These are phyloP conservation scores for Horisme vitalbata DNA, from an alignment of 2,888 invertebrate species.

Conservation along the genomic window DNA sequence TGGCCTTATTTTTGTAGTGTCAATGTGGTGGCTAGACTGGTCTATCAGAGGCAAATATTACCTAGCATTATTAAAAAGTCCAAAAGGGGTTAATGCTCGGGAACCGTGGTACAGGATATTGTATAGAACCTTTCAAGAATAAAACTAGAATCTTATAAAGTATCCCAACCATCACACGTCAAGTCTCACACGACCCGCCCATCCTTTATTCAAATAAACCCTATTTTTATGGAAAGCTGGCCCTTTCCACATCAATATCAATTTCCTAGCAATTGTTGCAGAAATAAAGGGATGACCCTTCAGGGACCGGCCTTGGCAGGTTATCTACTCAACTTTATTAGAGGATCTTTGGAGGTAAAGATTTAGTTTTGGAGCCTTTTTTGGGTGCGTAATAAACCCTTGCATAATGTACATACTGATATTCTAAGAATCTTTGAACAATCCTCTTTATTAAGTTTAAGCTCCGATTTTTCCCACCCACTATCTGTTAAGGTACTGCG, in stretches of 20 bases:
- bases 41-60: too few relatives aligned
- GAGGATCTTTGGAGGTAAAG: slow-evolving; percentile 60
- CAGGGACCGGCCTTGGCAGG: slow-evolving; percentile 64
- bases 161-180: slow-evolving; percentile 65
- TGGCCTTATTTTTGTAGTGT: too few relatives aligned
- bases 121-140: slow-evolving; percentile 42
- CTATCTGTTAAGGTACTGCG: too few relatives aligned
- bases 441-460: too few relatives aligned
- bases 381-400: slow-evolving; percentile 18
- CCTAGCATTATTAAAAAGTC: too few relatives aligned
- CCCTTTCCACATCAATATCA: slow-evolving; percentile 83
- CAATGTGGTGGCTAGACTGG: too few relatives aligned
- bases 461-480: too few relatives aligned
- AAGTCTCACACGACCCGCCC: slow-evolving; percentile 63
- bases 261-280: slow-evolving; percentile 81
- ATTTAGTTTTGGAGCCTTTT: slow-evolving; percentile 36
- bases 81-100: too few relatives aligned
- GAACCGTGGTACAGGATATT: slow-evolving; percentile 62
- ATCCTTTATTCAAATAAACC: slow-evolving; percentile 84
- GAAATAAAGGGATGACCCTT: slow-evolving; percentile 83
- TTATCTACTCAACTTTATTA: slow-evolving; percentile 77
- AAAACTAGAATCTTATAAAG: slow-evolving; percentile 69
- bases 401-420: too few relatives aligned
- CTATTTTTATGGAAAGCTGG: slow-evolving; percentile 83
- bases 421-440: too few relatives aligned